Base-by-base conservation (phyloP, 1,140 invertebrate genomes). In the Drosophila bifasciata region DNA sequence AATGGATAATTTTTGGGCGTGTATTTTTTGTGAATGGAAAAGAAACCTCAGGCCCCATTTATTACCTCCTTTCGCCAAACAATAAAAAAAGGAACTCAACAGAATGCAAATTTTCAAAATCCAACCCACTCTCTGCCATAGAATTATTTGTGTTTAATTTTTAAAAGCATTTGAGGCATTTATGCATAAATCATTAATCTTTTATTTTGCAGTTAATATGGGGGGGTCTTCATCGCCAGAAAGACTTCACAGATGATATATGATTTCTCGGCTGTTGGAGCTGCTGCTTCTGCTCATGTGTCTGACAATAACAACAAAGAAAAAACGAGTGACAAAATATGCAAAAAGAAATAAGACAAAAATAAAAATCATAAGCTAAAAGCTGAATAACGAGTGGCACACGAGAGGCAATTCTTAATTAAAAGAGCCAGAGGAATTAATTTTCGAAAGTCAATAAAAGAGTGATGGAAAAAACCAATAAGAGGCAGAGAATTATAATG, bases 261-360 rank as follows among this genome's bases (percentile, higher is more conserved):
- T 73, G 58, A 55, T 43, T 58, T 17, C 13, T 36, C 25, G 15
- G 49, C 13, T 46, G 6, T 11, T 36, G 58, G 25, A 52, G 43
- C 28, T 55, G 36, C 48, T 36, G 58, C 53, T 74, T 28, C 53
- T 74, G 72, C 70, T 50, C 53, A 25, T 41, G 55, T 55, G 72
- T 67, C 72, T 75, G 72, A 48, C 72, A 75, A 3, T 3, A 28
- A 9, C 8, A 28, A 9, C 8, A 52, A 32, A n/a, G n/a, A n/a
- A n/a, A n/a, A n/a, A n/a, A n/a, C n/a, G 53, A 74, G 61, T 74
- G 53, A 74, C 60, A 74, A 73, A 64, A 74, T 58, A 74, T 74
- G 72, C 70, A 71, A 71, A 71, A 72, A 71, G 28, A 44, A 57
- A 49, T 51, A 49, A 55, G 11, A 60, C 15, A 28, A 0, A 41